Conservation (phyloP, 2,888 invertebrate species). For the Pyrrhia umbra region DNA sequence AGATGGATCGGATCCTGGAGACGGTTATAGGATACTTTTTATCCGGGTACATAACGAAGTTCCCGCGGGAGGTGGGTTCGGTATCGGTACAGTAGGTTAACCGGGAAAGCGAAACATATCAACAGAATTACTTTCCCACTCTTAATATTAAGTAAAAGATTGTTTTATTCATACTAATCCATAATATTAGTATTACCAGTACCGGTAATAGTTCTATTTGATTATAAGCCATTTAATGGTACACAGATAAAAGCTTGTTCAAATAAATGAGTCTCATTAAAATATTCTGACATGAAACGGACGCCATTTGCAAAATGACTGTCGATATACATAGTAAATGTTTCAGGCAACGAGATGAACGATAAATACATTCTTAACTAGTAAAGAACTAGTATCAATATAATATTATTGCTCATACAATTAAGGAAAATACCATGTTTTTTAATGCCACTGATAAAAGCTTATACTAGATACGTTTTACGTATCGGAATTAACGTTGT, state of each 20-base stretch:
- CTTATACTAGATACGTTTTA: too few species aligned
- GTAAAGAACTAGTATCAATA: neutral
- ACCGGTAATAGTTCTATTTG: constrained; percentile 33
- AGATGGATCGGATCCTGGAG: too few species aligned
- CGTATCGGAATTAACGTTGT: too few species aligned
- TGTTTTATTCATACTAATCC: constrained; percentile 10
- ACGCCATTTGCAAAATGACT: constrained; percentile 40
- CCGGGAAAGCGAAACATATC: too few species aligned
- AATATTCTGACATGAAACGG: constrained; percentile 43
- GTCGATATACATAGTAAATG: constrained; percentile 21
- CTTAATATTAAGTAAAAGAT: neutral
- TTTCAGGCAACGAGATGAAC: constrained; percentile 37
- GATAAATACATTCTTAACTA: constrained; percentile 30
- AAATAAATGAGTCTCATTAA: constrained; percentile 44
- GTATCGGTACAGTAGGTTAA: too few species aligned
- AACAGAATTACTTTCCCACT: neutral
- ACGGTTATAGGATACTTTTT: too few species aligned
- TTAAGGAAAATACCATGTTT: constrained; percentile 10
- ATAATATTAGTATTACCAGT: constrained; percentile 11
- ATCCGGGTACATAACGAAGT: too few species aligned
- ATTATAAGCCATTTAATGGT: constrained; percentile 18
- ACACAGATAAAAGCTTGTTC: constrained; percentile 33
- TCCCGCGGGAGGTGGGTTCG: too few species aligned
- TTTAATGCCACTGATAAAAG: too few species aligned
- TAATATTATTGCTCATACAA: too few species aligned